Conservation (phyloP, 2,113 vertebrate genomes). For the Anarhynchus alexandrinus region DNA sequence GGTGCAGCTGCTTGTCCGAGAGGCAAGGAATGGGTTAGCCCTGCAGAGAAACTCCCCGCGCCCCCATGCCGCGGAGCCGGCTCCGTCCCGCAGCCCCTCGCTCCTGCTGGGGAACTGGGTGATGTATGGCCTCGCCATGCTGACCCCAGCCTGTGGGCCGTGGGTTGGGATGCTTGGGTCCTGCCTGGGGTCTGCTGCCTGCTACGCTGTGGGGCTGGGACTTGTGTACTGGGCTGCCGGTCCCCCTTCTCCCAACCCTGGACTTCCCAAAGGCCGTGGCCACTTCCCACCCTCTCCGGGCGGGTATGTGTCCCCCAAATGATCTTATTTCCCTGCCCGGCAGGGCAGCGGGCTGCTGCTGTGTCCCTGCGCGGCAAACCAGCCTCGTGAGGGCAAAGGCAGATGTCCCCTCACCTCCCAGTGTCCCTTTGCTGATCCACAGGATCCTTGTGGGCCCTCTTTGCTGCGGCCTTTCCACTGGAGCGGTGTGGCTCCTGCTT, state of each 20-base stretch:
- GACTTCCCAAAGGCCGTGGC: neutral
- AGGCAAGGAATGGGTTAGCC: slow-evolving; percentile 75
- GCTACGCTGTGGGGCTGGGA: neutral
- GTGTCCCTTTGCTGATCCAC: neutral
- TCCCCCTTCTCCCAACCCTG: neutral
- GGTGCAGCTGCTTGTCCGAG: slow-evolving; percentile 76
- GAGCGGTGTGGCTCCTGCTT: neutral
- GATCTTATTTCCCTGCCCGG: neutral
- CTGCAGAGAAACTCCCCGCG: neutral
- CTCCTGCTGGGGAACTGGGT: neutral
- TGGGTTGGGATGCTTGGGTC: accelerated
- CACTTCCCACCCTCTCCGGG: neutral
- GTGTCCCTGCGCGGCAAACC: accelerated
- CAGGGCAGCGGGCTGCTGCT: neutral
- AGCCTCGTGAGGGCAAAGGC: neutral
- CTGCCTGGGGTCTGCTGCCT: neutral
- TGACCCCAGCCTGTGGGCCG: too few relatives aligned
- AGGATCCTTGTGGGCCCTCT: neutral
- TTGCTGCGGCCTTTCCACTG: neutral
- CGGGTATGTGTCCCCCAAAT: too few relatives aligned
- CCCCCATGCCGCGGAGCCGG: neutral
- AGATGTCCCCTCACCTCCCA: neutral
- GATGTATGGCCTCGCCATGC: accelerated
- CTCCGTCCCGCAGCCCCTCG: neutral
- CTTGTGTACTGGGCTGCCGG: neutral